Percentiles rank a stretch among this genome's conserved stretches.
These are phyloP conservation scores for Hydropsyche betteni DNA, from an alignment of 2,888 invertebrate species.

Conservation along the genomic window DNA sequence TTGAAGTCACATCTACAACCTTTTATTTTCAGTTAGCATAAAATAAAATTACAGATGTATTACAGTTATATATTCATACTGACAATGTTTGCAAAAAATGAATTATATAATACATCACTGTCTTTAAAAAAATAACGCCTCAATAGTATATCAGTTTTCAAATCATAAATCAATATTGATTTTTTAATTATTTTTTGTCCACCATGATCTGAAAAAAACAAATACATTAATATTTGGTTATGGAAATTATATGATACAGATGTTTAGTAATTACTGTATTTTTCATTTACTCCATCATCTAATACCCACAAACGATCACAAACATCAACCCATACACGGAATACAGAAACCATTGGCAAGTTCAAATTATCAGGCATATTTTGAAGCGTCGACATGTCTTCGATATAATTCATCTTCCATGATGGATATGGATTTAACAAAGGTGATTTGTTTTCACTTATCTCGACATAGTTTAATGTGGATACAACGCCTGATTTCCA, in stretches of 20 bases:
- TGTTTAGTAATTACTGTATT: constrained; percentile 65
- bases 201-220: constrained; percentile 57
- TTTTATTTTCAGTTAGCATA: constrained; percentile 56
- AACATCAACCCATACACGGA: constrained; percentile 76
- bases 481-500: constrained; percentile 78
- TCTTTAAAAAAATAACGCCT: constrained; percentile 75
- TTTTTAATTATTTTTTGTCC: constrained; percentile 69
- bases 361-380: not conserved
- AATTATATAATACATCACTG: constrained; percentile 73
- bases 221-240: constrained; percentile 61
- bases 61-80: constrained; percentile 54
- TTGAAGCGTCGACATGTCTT: constrained; percentile 61
- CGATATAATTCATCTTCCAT: constrained; percentile 76
- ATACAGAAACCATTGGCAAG: constrained; percentile 72
- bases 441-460: constrained; percentile 74
- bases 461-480: constrained; percentile 72
- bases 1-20: constrained; percentile 75
- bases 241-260: constrained; percentile 56
- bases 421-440: constrained; percentile 78
- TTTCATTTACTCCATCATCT: constrained; percentile 81
- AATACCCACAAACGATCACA: constrained; percentile 86
- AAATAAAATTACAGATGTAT: constrained; percentile 24
- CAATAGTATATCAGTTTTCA: constrained; percentile 77
- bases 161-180: constrained; percentile 75
- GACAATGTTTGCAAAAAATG: constrained; percentile 84